Evolutionary conservation across 2,113 vertebrate species (phyloP), one percentile per base, ranked within the genome.

Genomic region (Phainopepla nitens): DNA sequence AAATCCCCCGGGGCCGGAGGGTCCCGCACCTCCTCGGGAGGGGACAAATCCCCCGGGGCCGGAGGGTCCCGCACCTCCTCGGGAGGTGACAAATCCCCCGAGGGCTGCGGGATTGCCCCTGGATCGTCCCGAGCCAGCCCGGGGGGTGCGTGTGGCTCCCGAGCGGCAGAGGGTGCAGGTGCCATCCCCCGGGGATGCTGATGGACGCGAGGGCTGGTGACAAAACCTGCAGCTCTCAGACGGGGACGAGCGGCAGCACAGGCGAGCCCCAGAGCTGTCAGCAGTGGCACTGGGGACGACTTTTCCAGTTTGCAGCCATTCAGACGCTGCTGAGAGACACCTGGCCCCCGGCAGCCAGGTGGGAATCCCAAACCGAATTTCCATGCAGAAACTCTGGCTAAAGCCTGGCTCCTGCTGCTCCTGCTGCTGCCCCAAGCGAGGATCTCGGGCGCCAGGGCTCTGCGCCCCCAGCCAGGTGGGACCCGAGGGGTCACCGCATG

Each of bases 271-370:
- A 4, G 8, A 69, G 39, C 65, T 27, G 23, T 1, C 9, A 2
- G 39, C 27, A 20, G 33, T 3, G 27, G 4, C 64, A 6, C 4
- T 0, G 4, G 0, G 0, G 2, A 3, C 4, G 5, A 2, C 64
- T 65, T 41, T 44, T 42, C 39, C 39, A 12, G 9, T 39, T 39
- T 39, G 39, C 39, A 12, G 39, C 39, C 39, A 39, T 39, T 35
- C 47, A 9, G 3, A 13, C 2, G 31, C 20, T 5, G 58, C 31
- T 8, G 49, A 51, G 64, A 0, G 8, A 44, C 54, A 21, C 10
- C 29, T 6, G 58, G 33, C 7, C 15, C 22, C 9, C 2, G 15
- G 73, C 60, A 62, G 42, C 41, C n/a, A 3, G 80, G 57, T 35
- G 61, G 62, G 58, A 90, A 87, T 17, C n/a, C 25, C 70, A 0